phyloP scores from a whole-genome alignment of 1,140 invertebrate species.

The Physella acuta region DNA sequence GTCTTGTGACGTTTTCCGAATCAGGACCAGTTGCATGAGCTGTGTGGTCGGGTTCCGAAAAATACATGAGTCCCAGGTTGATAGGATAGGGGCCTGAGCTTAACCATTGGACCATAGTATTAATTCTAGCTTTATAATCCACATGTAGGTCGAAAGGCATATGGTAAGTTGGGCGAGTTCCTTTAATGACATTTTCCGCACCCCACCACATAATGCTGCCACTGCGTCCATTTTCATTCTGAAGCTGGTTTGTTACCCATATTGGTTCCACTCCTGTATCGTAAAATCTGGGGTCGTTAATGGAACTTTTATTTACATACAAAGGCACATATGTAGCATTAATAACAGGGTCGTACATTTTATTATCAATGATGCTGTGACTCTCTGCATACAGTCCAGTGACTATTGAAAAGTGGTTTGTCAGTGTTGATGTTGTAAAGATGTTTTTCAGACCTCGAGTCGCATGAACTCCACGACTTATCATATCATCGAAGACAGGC shows the following conservation, averaged over 20 bases:
- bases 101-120: conserved; percentile 71
- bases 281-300: conserved; percentile 21
- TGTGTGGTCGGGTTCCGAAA: conserved; percentile 72
- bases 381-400: conserved; percentile 75
- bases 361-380: conserved; percentile 76
- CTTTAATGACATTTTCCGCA: conserved; percentile 36
- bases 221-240: conserved; percentile 18
- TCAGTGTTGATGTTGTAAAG: conserved; percentile 77
- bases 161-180: conserved; percentile 33
- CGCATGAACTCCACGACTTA: conserved; percentile 47
- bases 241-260: conserved; percentile 18
- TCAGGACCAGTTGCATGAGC: conserved; percentile 60
- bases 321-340: conserved; percentile 55
- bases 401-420: conserved; percentile 77
- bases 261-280: conserved; percentile 12
- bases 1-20: conserved; percentile 45
- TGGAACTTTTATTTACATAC: conserved; percentile 57
- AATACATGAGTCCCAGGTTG: conserved; percentile 70
- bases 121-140: conserved; percentile 64
- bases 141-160: conserved; percentile 28
- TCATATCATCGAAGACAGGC: conserved; percentile 54
- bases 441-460: conserved; percentile 59
- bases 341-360: conserved; percentile 66
- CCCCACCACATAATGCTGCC: conserved; percentile 34
- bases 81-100: conserved; percentile 57